Evolutionary conservation across 2,113 vertebrate genomes (phyloP), one percentile per base, ranked within the genome.

Genomic region (Paramisgurnus dabryanus): DNA sequence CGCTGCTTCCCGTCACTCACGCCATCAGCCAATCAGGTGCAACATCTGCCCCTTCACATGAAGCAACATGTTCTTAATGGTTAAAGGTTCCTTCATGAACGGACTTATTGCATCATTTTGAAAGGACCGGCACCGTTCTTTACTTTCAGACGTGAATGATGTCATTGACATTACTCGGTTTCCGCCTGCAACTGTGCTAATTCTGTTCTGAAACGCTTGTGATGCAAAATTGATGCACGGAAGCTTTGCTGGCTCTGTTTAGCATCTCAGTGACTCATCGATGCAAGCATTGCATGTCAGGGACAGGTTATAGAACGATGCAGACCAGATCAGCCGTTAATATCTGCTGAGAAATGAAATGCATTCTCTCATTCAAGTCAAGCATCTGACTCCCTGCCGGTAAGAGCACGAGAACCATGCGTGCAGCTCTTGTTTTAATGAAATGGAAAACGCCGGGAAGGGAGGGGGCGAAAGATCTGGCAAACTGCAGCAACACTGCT

Each of bases 391-490:
- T 86, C 85, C 87, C 85, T 49, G 78, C 63, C 80, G 82, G 85
- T 83, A 84, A 89, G 86, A 80, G 85, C 89, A 76, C 66, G 12
- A 71, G 76, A 65, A 74, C 57, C 80, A 80, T 88, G 87, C 73
- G 45, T 86, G 87, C 81, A 85, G 88, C 70, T 76, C 89, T 43
- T 22, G 22, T 85, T 90, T 90, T 81, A 83, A 83, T 80, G 7
- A 74, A 22, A 80, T 34, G 86, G 72, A 39, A 83, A 47, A 47
- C 61, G 22, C 57, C n/a, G 7, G 45, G 22, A 69, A 40, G 77
- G 9, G 83, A 80, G 78, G 60, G 73, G 60, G 83, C 79, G 78
- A 34, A 64, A 67, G 87, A 39, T 76, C 34, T 53, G 17, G 41
- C 43, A 65, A 81, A 76, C 67, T 73, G 77, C 63, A 80, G 43